Percentiles rank a stretch among this genome's conserved stretches.
These are phyloP conservation scores for Sesamia inferens DNA, from an alignment of 2,888 invertebrate genomes.

Conservation along the genomic window DNA sequence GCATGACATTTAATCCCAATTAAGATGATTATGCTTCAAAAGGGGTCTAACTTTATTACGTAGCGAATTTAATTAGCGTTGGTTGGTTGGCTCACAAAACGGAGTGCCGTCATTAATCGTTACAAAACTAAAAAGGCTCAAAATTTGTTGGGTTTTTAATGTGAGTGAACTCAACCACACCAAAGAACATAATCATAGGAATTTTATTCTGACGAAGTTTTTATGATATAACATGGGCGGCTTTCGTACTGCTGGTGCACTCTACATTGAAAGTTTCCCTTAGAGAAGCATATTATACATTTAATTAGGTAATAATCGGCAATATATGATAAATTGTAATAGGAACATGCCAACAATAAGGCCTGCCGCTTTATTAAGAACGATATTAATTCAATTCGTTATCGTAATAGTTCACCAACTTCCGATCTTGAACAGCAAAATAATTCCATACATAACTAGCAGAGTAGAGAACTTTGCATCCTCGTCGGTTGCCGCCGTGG, in stretches of 20 bases:
- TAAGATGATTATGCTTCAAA: conserved; percentile 21
- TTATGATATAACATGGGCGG: neutral
- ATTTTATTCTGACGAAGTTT: neutral
- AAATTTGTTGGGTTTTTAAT: neutral
- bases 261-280: neutral
- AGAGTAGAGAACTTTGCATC: conserved; percentile 24
- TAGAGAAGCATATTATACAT: neutral
- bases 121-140: neutral
- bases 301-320: no score
- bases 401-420: neutral
- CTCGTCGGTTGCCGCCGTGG: conserved; percentile 19
- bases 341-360: neutral
- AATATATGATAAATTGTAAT: neutral
- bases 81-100: conserved; percentile 4
- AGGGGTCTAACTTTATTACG: conserved; percentile 13
- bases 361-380: neutral
- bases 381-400: neutral
- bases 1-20: conserved; percentile 31
- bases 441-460: neutral
- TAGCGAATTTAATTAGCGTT: conserved; percentile 1
- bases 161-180: neutral
- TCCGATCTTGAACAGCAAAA: conserved; percentile 19
- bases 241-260: neutral
- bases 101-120: neutral
- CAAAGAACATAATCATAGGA: neutral